Conservation (phyloP, 92 coral and sea anemone species). For the Zoanthus gigantus region DNA sequence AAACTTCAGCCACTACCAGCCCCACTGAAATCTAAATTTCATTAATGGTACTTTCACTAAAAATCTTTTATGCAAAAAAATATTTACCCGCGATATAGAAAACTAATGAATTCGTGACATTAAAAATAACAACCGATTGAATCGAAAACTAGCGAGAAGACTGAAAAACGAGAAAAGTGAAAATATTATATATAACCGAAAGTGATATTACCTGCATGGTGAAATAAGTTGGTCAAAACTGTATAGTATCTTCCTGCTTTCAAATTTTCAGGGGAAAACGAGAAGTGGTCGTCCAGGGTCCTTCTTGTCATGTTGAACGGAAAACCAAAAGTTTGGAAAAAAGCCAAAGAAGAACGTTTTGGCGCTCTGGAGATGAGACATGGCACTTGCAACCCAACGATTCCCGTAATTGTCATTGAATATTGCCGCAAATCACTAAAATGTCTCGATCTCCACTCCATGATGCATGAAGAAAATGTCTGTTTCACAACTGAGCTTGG, state of each 20-base stretch:
- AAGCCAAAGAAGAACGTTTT: constrained; percentile 64
- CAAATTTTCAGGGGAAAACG: constrained; percentile 88
- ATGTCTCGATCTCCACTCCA: constrained; percentile 44
- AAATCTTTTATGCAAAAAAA: no score
- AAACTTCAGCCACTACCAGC: no score
- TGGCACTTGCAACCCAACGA: constrained; percentile 80
- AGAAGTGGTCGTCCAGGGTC: constrained; percentile 72
- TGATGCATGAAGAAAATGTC: neutral
- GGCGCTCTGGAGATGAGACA: constrained; percentile 79
- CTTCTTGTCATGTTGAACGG: constrained; percentile 76
- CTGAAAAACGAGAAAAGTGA: neutral
- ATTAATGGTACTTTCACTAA: no score
- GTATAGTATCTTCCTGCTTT: constrained; percentile 81
- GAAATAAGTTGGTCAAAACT: constrained; percentile 75
- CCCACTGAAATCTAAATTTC: no score
- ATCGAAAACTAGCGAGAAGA: neutral
- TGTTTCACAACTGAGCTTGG: neutral
- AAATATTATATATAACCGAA: neutral
- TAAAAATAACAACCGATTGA: neutral
- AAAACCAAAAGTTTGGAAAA: constrained; percentile 73
- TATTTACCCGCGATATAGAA: no score
- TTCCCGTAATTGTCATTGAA: constrained; percentile 72
- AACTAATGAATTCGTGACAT: no score
- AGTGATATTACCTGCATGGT: constrained; percentile 74
- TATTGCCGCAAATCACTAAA: constrained; percentile 47